A percentile compares a stretch with the other conserved stretches of the same genome.
phyloP scores from a whole-genome alignment of 2,113 vertebrate genomes.

The Entomyzon cyanotis region DNA sequence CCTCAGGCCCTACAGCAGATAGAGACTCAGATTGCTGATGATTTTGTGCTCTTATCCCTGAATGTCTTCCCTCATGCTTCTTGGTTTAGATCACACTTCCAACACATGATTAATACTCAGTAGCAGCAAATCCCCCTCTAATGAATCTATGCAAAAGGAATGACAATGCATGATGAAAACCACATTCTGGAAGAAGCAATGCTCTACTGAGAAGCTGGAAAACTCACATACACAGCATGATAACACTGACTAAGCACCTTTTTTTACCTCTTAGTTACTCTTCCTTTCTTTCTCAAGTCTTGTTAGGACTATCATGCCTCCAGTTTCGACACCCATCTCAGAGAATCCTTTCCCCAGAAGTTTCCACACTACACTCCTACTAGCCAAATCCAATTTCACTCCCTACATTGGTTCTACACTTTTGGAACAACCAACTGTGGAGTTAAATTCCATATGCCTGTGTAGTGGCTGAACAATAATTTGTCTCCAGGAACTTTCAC shows the following conservation, averaged over 20 bases:
- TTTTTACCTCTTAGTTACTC: not conserved
- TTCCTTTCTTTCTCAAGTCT: not conserved
- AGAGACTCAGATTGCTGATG: not conserved
- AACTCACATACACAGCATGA: not conserved
- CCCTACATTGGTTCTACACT: not conserved
- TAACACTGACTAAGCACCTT: not conserved
- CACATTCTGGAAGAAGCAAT: conserved; percentile 15
- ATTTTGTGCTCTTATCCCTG: not conserved
- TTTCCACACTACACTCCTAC: not conserved
- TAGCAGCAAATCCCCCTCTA: conserved; percentile 10
- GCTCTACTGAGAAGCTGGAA: not conserved
- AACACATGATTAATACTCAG: not conserved
- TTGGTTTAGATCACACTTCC: conserved; percentile 8
- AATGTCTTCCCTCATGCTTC: not conserved
- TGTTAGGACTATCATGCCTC: not conserved
- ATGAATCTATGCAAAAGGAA: conserved; percentile 22
- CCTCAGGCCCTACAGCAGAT: not conserved
- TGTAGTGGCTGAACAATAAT: not conserved
- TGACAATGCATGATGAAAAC: not conserved
- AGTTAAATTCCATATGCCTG: not conserved
- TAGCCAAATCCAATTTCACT: not conserved
- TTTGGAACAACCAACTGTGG: not conserved
- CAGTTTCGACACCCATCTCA: not conserved
- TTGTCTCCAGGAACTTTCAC: not conserved
- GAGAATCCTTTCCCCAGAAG: not conserved